Evolutionary conservation across 1,140 invertebrate species (phyloP).

Genomic region (Drosophila saltans): DNA sequence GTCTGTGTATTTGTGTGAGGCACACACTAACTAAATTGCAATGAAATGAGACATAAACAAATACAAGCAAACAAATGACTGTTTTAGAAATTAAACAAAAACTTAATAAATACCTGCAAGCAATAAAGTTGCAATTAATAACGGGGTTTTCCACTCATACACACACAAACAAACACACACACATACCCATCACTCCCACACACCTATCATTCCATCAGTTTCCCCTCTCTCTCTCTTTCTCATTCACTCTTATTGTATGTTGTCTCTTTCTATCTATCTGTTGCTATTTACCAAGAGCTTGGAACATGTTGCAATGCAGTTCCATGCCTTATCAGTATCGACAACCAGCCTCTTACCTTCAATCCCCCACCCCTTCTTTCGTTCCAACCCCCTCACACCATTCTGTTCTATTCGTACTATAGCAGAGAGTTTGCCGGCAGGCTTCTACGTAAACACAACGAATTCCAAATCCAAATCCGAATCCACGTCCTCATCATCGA

Average conservation of each 20-base stretch:
- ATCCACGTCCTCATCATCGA: constrained; percentile 19
- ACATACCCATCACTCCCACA: constrained; percentile 8
- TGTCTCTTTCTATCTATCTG: constrained; percentile 43
- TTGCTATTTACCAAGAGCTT: constrained; percentile 35
- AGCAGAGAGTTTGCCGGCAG: constrained; percentile 54
- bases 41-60: constrained; percentile 52
- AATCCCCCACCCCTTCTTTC: neutral
- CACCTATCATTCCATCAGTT: neutral
- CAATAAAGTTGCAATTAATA: constrained; percentile 76
- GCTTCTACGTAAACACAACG: constrained; percentile 64
- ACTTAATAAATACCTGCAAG: constrained; percentile 73
- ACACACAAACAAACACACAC: neutral
- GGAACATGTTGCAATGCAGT: constrained; percentile 64
- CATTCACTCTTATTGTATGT: too few relatives aligned
- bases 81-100: constrained; percentile 68
- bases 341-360: neutral
- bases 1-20: constrained; percentile 33
- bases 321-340: constrained; percentile 65
- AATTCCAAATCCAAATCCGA: constrained; percentile 14
- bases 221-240: constrained; percentile 7
- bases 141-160: constrained; percentile 42
- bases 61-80: constrained; percentile 29
- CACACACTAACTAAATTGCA: constrained; percentile 54
- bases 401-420: constrained; percentile 63
- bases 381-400: neutral